Conservation (phyloP, 2,888 invertebrate genomes). For the Abscondita cerata region DNA sequence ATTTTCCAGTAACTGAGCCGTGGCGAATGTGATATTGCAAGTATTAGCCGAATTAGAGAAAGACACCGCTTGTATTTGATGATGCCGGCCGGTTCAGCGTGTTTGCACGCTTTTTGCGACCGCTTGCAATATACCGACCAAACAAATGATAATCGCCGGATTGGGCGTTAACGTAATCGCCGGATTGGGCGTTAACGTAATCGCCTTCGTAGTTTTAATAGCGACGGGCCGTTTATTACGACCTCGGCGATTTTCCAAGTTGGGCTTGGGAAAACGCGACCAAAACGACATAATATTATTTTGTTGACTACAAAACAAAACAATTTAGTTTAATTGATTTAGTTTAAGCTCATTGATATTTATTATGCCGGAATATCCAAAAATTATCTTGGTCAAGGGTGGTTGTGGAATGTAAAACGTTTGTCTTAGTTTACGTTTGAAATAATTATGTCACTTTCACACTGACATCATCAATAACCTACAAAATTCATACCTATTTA, state of each 20-base stretch:
- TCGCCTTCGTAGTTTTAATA: constrained; percentile 76
- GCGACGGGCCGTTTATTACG: constrained; percentile 67
- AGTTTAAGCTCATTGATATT: too few species aligned
- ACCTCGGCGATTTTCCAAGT: constrained; percentile 66
- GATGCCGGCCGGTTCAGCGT: constrained; percentile 86
- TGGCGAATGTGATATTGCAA: constrained; percentile 86
- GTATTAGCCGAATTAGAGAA: constrained; percentile 80
- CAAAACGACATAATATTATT: not conserved
- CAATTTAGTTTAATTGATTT: too few species aligned
- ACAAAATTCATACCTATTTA: too few species aligned
- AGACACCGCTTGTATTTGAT: constrained; percentile 81
- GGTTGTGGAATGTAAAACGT: too few species aligned
- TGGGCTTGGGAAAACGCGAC: constrained; percentile 59
- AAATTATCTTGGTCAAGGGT: too few species aligned
- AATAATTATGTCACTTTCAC: too few species aligned
- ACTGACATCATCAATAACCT: too few species aligned
- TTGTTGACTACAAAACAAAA: too few species aligned
- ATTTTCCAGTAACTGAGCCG: constrained; percentile 90
- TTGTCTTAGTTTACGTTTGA: too few species aligned
- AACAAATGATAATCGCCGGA: constrained; percentile 77
- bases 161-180: constrained; percentile 72
- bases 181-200: constrained; percentile 73
- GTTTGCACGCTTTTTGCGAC: constrained; percentile 93
- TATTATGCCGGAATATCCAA: too few species aligned
- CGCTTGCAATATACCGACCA: constrained; percentile 79